Evolutionary conservation across 2,888 invertebrate species (phyloP), one percentile per base, ranked within the genome.

Genomic region (Amiota mariae): DNA sequence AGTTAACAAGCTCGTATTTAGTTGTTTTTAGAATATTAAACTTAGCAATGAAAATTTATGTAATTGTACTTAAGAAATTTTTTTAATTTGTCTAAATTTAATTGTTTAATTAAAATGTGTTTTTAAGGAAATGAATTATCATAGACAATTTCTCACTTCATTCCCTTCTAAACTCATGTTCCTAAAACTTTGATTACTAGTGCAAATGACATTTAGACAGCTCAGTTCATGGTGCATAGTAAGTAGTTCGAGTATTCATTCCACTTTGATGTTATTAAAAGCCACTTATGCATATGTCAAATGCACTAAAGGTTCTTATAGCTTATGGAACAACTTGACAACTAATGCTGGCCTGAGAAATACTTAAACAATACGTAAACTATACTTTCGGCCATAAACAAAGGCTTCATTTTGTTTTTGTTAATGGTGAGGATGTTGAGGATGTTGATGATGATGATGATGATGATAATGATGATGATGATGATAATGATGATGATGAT

Each of bases 201-300:
- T 54, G 54, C 54, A 54, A 13, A 54, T 54, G 54, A 54, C 54
- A 54, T 54, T 54, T 54, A 36, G 36, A 36, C 36, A 36, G 54
- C 54, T 13, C 15, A 54, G 36, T 36, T 36, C 8, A 36, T 36
- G 36, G 4, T 36, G 36, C 36, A 36, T 6, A 6, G n/a, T n/a
- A n/a, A n/a, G n/a, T n/a, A n/a, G 8, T 15, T 15, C 54, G 10
- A 54, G 54, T 54, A 54, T 15, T 54, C 54, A 54, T 54, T 15
- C 15, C 54, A 54, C 54, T 54, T 81, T 82, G 79, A 81, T 80
- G 82, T 82, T 83, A 81, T 81, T 81, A 81, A 81, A 82, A 79
- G 75, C 82, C 83, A 82, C 82, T 81, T 81, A 81, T 81, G 6
- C 36, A 36, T 36, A 82, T 82, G 81, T 81, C 83, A 82, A 81